phyloP scores from a whole-genome alignment of 1,140 invertebrate genomes.

The Linepithema humile region DNA sequence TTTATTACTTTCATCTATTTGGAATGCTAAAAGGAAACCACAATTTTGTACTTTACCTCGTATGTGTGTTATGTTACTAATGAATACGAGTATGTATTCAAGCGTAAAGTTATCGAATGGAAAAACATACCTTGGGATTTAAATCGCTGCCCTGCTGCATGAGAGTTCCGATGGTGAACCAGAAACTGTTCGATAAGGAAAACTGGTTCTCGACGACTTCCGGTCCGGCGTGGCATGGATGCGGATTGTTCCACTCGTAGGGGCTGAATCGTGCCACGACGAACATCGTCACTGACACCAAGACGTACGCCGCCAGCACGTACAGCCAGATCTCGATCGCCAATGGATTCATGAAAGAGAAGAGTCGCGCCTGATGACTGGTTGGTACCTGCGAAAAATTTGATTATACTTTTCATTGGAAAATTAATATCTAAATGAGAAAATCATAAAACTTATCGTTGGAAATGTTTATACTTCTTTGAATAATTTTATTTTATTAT shows the following conservation, averaged over 20 bases:
- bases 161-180: conserved; percentile 96
- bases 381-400: conserved; percentile 86
- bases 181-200: conserved; percentile 92
- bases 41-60: too few species aligned
- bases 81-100: too few species aligned
- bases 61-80: too few species aligned
- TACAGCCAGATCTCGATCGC: conserved; percentile 94
- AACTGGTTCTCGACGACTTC: conserved; percentile 87
- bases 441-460: background rate
- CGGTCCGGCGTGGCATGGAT: conserved; percentile 88
- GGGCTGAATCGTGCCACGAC: conserved; percentile 92
- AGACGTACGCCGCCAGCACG: conserved; percentile 90
- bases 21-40: too few species aligned
- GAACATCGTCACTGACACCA: conserved; percentile 93
- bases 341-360: conserved; percentile 95
- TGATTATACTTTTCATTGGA: background rate
- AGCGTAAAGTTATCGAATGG: background rate
- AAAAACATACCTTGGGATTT: conserved; percentile 91
- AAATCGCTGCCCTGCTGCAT: conserved; percentile 97
- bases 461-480: background rate
- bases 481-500: too few species aligned
- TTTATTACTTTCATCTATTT: too few species aligned
- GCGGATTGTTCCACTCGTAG: conserved; percentile 92
- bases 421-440: too few species aligned
- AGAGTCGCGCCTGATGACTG: conserved; percentile 90